phyloP scores from a whole-genome alignment of 2,888 invertebrate genomes.

The Machimus atricapillus region DNA sequence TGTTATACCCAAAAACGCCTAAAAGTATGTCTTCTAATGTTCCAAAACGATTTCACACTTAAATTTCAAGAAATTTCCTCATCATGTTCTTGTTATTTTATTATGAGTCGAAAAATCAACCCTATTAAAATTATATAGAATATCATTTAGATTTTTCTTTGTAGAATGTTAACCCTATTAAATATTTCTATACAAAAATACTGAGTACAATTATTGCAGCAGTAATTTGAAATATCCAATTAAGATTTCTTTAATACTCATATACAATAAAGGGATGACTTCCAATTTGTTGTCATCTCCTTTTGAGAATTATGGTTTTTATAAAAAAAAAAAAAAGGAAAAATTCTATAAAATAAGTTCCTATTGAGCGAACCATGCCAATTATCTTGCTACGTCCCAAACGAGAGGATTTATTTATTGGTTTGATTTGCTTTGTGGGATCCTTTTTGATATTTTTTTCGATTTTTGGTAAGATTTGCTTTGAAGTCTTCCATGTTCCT shows the following conservation, averaged over 20 bases:
- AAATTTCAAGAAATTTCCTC: not conserved
- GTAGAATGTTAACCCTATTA: not conserved
- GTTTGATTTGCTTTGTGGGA: not conserved
- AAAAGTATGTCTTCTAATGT: too few relatives aligned
- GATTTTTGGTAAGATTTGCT: not conserved
- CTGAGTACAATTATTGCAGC: too few relatives aligned
- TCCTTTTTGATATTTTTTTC: not conserved
- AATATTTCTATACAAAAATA: too few relatives aligned
- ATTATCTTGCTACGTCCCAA: not conserved
- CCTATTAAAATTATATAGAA: not conserved
- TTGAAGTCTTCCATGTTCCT: not conserved
- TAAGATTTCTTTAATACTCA: too few relatives aligned
- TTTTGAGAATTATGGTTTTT: not conserved
- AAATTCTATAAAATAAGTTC: not conserved
- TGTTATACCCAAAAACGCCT: too few relatives aligned
- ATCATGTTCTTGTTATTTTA: not conserved
- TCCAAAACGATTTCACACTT: not conserved
- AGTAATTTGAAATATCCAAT: not conserved
- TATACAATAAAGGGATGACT: not conserved
- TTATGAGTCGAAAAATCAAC: not conserved
- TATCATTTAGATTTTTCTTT: not conserved
- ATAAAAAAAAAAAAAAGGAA: not conserved
- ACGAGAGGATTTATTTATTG: not conserved
- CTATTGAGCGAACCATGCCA: not conserved
- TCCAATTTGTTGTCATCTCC: not conserved